Conservation (phyloP, 2,113 vertebrate species). For the Nesoenas mayeri region DNA sequence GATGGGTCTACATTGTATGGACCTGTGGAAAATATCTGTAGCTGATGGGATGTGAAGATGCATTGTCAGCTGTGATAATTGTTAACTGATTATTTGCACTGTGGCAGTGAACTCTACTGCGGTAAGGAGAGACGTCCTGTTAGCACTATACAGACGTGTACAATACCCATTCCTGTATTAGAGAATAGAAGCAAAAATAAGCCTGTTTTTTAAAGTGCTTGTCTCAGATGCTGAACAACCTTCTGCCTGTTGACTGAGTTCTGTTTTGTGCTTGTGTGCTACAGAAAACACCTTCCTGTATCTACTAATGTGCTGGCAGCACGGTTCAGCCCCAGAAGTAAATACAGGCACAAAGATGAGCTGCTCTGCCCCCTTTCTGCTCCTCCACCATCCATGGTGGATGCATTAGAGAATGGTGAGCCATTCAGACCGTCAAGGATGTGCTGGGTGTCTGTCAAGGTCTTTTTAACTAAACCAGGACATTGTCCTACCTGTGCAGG, state of each 20-base stretch:
- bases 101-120: accelerated
- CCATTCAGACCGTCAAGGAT: background rate
- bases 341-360: background rate
- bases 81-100: background rate
- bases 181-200: background rate
- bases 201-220: background rate
- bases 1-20: background rate
- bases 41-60: background rate
- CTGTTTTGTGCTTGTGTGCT: background rate
- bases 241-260: background rate
- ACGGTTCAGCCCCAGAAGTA: accelerated
- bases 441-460: accelerated
- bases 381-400: accelerated
- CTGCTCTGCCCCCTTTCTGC: background rate
- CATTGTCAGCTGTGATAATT: background rate
- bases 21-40: background rate
- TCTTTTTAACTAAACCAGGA: too few species aligned
- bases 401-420: accelerated
- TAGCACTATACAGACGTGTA: accelerated
- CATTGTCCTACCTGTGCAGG: accelerated
- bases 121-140: background rate
- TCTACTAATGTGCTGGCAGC: background rate
- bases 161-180: background rate
- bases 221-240: background rate
- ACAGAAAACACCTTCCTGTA: accelerated